phyloP scores from a whole-genome alignment of 1,140 invertebrate genomes.

The Calliopsis andreniformis region DNA sequence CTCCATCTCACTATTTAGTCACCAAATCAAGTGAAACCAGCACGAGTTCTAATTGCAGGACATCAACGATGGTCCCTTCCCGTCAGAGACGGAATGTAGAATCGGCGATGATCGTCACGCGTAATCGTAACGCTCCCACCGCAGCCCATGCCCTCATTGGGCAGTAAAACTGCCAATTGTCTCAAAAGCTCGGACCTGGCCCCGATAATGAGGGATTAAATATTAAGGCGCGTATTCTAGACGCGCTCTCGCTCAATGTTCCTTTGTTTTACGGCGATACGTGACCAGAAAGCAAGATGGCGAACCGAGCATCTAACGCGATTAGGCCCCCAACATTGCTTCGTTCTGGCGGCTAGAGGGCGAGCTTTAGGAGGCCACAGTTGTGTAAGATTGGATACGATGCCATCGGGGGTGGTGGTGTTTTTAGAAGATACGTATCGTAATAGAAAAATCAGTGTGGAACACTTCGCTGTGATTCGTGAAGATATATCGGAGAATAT shows the following conservation, averaged over 20 bases:
- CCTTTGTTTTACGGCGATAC: slow-evolving; percentile 80
- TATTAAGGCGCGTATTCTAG: slow-evolving; percentile 77
- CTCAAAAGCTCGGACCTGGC: slow-evolving; percentile 77
- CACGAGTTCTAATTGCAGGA: too few species aligned
- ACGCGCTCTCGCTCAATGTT: slow-evolving; percentile 73
- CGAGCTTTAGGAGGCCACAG: slow-evolving; percentile 41
- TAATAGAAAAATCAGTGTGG: slow-evolving; percentile 2
- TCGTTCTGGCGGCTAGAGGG: slow-evolving; percentile 23
- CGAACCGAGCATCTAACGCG: slow-evolving; percentile 69
- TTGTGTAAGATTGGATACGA: slow-evolving; percentile 57
- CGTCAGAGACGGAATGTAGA: not conserved
- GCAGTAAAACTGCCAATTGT: slow-evolving; percentile 79
- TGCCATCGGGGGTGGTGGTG: slow-evolving; percentile 36
- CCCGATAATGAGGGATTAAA: slow-evolving; percentile 81
- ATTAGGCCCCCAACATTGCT: slow-evolving; percentile 70
- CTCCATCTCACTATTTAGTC: too few species aligned
- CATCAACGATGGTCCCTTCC: not conserved
- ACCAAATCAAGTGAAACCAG: not conserved
- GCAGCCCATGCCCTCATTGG: slow-evolving; percentile 66
- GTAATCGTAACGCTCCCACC: slow-evolving; percentile 46
- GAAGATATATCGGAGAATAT: too few species aligned
- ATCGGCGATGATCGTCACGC: slow-evolving; percentile 44
- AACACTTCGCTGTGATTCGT: not conserved
- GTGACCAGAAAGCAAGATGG: slow-evolving; percentile 81
- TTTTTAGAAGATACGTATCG: slow-evolving; percentile 12